Evolutionary conservation across 2,113 vertebrate genomes (phyloP), one percentile per base, ranked within the genome.

Genomic region (Pluvialis apricaria): DNA sequence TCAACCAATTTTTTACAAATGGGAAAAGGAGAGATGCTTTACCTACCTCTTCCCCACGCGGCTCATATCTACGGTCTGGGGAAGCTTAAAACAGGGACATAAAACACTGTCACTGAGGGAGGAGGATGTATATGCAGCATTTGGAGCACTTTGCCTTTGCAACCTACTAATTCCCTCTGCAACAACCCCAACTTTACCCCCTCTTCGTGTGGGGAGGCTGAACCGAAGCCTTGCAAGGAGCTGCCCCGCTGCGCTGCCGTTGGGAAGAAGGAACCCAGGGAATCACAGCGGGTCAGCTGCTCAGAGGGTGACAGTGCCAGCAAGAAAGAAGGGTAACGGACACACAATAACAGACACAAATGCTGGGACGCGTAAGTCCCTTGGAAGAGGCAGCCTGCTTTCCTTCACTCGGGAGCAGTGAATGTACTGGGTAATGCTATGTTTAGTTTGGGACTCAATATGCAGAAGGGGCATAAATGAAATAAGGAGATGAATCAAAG

Each of bases 331-430:
- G 25, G 29, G 14, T 17, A 45, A 45, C 17, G 5, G 24, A 6
- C 62, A 44, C n/a, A 19, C 57, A 45, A 2, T 2, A 25, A 18
- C 16, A 68, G 60, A 15, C 47, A 45, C 9, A 3, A 57, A 11
- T 3, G 3, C 4, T 26, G 68, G 55, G 60, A 55, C 18, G 7
- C 0, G 0, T 1, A 16, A 19, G 18, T 17, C 45, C 54, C 62
- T 54, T 11, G 69, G 62, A 66, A 60, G 36, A 52, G 19, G 40
- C 26, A 58, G 5, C 3, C 2, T 2, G 55, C 38, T 14, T 32
- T 38, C 55, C 69, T 9, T 60, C 36, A 3, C 60, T 60, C 3
- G 0, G 21, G 42, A 72, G 44, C 44, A 61, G 47, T 3, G 28
- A 31, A 38, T 3, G 47, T 9, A 36, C 22, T 4, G 21, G 31